Percentiles rank a stretch among this genome's conserved stretches.
Conservation (phyloP, 53 echinoderm and acorn worm species). For the Echinometra lucunter region DNA sequence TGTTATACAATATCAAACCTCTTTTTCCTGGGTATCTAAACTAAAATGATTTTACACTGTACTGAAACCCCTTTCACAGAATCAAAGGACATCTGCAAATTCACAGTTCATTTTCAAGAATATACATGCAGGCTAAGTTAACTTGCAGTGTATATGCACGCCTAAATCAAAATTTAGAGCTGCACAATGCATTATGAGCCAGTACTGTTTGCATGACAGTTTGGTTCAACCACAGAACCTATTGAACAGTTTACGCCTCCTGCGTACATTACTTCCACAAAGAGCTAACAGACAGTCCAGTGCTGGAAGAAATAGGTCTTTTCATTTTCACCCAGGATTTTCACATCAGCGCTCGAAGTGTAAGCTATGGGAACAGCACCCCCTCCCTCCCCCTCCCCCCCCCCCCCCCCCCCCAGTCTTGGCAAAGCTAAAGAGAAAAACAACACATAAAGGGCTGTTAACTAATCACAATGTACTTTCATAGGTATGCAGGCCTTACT, state of each 20-base stretch:
- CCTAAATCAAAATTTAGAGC: too few species aligned
- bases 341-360: background rate
- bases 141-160: too few species aligned
- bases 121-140: too few species aligned
- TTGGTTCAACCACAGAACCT: too few species aligned
- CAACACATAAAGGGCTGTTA: background rate
- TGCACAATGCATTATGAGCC: too few species aligned
- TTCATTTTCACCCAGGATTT: background rate
- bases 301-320: background rate
- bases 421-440: background rate
- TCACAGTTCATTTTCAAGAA: background rate
- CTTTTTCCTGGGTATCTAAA: too few species aligned
- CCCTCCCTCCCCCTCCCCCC: background rate
- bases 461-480: background rate
- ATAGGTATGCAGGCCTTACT: background rate
- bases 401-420: background rate
- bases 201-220: background rate
- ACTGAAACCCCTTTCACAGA: background rate
- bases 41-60: background rate
- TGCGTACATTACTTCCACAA: background rate
- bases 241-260: background rate
- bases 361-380: background rate
- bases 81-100: background rate
- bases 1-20: too few species aligned
- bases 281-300: background rate